A percentile compares a stretch with the other conserved stretches of the same genome.
Evolutionary conservation across 2,113 vertebrate species (phyloP).

Genomic region (Numenius arquata): DNA sequence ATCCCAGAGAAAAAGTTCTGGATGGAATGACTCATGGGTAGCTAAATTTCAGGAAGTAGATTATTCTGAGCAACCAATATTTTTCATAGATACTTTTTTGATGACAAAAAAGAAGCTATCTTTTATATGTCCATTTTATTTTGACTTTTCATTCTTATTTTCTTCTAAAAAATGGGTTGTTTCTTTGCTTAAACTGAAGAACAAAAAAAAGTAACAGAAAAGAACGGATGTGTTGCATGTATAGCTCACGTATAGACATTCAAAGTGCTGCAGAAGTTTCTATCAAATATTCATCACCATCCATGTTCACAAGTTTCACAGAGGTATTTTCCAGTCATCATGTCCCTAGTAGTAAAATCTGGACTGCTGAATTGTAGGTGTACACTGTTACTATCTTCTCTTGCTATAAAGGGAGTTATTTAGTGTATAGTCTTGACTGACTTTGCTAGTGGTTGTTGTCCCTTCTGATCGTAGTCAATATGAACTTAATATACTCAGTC

Average conservation of each 20-base stretch:
- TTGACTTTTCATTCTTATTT: neutral
- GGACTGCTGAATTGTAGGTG: neutral
- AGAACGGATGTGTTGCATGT: neutral
- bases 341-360: neutral
- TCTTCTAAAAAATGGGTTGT: neutral
- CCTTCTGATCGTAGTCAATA: neutral
- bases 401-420: neutral
- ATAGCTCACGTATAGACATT: neutral
- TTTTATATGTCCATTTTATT: neutral
- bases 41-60: neutral
- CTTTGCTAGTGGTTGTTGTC: neutral
- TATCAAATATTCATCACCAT: neutral
- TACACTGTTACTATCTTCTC: neutral
- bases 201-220: neutral
- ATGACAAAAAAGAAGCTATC: neutral
- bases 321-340: neutral
- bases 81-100: neutral
- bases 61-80: neutral
- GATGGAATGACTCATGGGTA: neutral
- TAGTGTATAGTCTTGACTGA: neutral
- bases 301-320: neutral
- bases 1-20: neutral
- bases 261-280: neutral
- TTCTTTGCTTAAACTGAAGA: neutral
- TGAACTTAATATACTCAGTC: neutral